A percentile compares a stretch with the other conserved stretches of the same genome.
These are phyloP conservation scores for Lepidocolaptes lacrymiger DNA, from an alignment of 2,797 vertebrate species.

Conservation along the genomic window DNA sequence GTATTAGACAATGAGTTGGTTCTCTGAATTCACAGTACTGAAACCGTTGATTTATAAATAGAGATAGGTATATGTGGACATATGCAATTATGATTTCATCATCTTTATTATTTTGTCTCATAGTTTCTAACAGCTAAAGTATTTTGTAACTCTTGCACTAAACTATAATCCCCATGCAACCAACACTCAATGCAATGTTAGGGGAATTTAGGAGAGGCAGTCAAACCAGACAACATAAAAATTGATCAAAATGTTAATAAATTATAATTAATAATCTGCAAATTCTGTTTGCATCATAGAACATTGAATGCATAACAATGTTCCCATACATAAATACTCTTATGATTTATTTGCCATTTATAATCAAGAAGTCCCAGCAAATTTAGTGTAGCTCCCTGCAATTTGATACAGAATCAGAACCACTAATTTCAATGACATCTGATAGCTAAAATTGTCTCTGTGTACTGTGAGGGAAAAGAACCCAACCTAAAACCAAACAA, in stretches of 20 bases:
- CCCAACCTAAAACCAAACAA: accelerated
- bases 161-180: neutral
- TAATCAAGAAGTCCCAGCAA: neutral
- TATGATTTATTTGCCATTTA: neutral
- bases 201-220: neutral
- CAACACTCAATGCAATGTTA: neutral
- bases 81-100: neutral
- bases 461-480: neutral
- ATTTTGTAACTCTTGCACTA: neutral
- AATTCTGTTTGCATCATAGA: neutral
- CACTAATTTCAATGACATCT: neutral
- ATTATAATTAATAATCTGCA: neutral
- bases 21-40: neutral
- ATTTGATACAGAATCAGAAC: neutral
- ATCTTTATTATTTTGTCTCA: neutral
- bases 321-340: neutral
- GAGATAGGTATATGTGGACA: neutral
- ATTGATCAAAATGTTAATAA: neutral
- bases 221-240: neutral
- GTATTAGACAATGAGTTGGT: neutral
- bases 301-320: neutral
- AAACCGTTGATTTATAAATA: neutral
- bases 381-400: neutral
- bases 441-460: neutral
- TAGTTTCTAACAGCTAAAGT: neutral